Evolutionary conservation across 2,797 vertebrate species (phyloP).

Genomic region (Xyrichtys novacula): DNA sequence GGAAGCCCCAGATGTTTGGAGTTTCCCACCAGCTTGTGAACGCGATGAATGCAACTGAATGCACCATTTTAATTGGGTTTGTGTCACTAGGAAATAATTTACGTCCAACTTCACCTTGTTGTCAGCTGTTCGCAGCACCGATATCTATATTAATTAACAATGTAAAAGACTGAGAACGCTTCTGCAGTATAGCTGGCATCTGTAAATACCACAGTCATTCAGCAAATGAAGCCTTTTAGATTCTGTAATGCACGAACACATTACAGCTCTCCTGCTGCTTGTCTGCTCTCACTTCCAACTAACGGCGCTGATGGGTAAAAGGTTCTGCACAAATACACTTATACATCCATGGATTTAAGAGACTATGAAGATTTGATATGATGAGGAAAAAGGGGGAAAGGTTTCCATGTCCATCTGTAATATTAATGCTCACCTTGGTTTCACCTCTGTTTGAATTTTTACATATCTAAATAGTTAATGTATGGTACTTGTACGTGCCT

Average conservation of each 20-base stretch:
- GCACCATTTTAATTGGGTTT: conserved; percentile 50
- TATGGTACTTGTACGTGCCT: not conserved
- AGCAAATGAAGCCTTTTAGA: not conserved
- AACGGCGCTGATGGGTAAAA: not conserved
- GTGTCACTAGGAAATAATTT: conserved; percentile 32
- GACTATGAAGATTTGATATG: not conserved
- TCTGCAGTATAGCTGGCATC: not conserved
- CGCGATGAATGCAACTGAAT: conserved; percentile 36
- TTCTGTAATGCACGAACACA: not conserved
- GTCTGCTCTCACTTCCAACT: not conserved
- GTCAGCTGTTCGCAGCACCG: conserved; percentile 29
- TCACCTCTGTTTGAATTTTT: conserved; percentile 22
- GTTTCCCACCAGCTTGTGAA: conserved; percentile 50
- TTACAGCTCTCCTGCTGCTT: not conserved
- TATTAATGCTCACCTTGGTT: conserved; percentile 46
- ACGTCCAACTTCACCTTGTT: conserved; percentile 45
- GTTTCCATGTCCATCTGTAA: conserved; percentile 10
- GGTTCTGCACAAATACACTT: not conserved
- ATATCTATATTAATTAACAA: conserved; percentile 8
- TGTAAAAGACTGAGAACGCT: conserved; percentile 13
- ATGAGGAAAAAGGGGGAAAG: fast-evolving
- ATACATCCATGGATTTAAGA: not conserved
- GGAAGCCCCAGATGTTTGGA: conserved; percentile 64
- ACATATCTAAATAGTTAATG: conserved; percentile 24
- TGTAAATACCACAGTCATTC: not conserved